A percentile compares a stretch with the other conserved stretches of the same genome.
Evolutionary conservation across 2,888 invertebrate genomes (phyloP).

Genomic region (Gerris lacustris): DNA sequence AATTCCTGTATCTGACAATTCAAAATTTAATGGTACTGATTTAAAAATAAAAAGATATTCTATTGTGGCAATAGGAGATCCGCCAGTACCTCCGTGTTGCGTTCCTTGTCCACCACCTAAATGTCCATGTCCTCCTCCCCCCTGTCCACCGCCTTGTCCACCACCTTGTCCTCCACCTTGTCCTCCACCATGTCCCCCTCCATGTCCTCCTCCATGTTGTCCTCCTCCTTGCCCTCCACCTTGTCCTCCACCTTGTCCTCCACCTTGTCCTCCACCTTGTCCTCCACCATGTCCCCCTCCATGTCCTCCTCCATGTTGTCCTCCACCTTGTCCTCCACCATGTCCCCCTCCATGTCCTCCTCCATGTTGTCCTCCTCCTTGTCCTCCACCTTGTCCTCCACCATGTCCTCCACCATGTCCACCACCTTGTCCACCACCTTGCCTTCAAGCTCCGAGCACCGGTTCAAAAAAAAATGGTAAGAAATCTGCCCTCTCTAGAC

Average conservation of each 20-base stretch:
- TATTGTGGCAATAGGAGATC: neutral
- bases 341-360: neutral
- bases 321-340: neutral
- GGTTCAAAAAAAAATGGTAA: too few species aligned
- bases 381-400: neutral
- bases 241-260: neutral
- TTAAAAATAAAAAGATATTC: neutral
- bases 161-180: too few species aligned
- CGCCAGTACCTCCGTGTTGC: too few species aligned
- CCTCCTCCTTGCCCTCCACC: neutral
- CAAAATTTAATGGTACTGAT: too few species aligned
- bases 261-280: neutral
- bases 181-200: too few species aligned
- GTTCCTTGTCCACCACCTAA: neutral
- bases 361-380: conserved; percentile 7
- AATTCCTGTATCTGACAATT: neutral
- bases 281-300: neutral
- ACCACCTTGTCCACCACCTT: neutral
- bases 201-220: neutral
- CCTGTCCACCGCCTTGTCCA: neutral
- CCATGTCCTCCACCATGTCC: neutral
- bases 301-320: neutral
- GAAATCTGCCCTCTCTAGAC: too few species aligned
- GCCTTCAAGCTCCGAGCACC: neutral
- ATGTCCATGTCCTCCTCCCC: neutral